Conservation (phyloP, 2,888 invertebrate species). For the Stenichneumon culpator region DNA sequence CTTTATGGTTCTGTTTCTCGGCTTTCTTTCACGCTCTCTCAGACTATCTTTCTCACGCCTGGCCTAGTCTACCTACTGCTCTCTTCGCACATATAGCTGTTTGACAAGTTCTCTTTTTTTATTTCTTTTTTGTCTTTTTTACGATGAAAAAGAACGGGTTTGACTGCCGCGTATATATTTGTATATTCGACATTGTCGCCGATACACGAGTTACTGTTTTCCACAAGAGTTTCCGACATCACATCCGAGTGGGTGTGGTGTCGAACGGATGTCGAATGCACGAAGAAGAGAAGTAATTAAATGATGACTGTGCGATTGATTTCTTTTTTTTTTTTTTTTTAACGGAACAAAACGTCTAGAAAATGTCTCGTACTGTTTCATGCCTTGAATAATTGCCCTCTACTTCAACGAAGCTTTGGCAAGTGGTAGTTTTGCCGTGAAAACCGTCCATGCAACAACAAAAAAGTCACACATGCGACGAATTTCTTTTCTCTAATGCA, state of each 20-base stretch:
- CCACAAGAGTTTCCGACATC: no score
- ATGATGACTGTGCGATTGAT: slow-evolving; percentile 44
- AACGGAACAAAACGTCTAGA: slow-evolving; percentile 43
- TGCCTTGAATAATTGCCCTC: slow-evolving; percentile 58
- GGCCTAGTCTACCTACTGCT: slow-evolving; percentile 66
- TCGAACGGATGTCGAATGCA: slow-evolving; percentile 56
- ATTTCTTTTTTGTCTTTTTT: slow-evolving; percentile 36
- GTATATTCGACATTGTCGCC: slow-evolving; percentile 21
- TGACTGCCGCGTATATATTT: slow-evolving; percentile 35
- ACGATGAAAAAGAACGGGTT: slow-evolving; percentile 55
- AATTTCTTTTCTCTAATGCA: slow-evolving; percentile 6
- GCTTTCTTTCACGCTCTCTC: slow-evolving; percentile 75
- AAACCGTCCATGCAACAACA: slow-evolving; percentile 55
- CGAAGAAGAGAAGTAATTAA: slow-evolving; percentile 42
- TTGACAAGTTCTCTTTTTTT: slow-evolving; percentile 21
- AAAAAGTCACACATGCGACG: slow-evolving; percentile 36
- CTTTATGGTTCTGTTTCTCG: slow-evolving; percentile 73
- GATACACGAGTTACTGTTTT: slow-evolving; percentile 37
- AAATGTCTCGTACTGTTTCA: slow-evolving; percentile 31
- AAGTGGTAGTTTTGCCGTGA: slow-evolving; percentile 71
- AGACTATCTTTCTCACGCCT: slow-evolving; percentile 69
- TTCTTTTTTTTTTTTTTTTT: slow-evolving; percentile 20
- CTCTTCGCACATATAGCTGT: slow-evolving; percentile 46
- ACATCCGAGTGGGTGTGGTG: slow-evolving; percentile 29
- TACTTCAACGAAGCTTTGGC: slow-evolving; percentile 75